Base-by-base conservation (phyloP, 2,888 invertebrate species). In the Dasysyrphus tricinctus region DNA sequence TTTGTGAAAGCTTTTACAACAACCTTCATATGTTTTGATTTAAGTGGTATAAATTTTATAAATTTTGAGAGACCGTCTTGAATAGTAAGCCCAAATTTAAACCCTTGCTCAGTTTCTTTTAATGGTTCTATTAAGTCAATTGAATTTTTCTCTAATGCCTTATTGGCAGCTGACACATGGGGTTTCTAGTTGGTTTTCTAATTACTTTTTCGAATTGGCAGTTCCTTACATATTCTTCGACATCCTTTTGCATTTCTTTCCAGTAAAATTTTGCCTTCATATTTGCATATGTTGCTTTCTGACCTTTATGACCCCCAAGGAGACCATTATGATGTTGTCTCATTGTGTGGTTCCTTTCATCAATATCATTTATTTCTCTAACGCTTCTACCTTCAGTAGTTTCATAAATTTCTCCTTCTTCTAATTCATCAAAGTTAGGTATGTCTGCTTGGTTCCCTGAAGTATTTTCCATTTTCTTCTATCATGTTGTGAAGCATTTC, bases 281-380 rank as follows among this genome's bases (percentile, higher is more conserved):
- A n/a, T n/a, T n/a, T n/a, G 39, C 39, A 39, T 11, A 39, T n/a
- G 11, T 11, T 39, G n/a, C n/a, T n/a, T n/a, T n/a, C n/a, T n/a
- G n/a, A n/a, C 39, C 39, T 39, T 11, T 32, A 9, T 67, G 24
- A 51, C 51, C 51, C 19, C 24, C 51, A 51, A 51, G 19, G 24
- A 51, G 51, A 5, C 81, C 80, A 61, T 69, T 51, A 75, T 81
- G 81, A 54, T 51, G 69, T 63, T 76, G 70, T 44, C 70, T 70
- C 44, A 81, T 24, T 51, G 76, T 80, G 24, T 37, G 57, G 47
- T 42, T 57, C 32, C 70, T 67, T 51, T 73, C 29, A 24, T 80
- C 61, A 34, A 69, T 47, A 56, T 77, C 72, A n/a, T 49, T 49
- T 42, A 42, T 14, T 42, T 42, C 42, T 8, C 42, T 42, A 42